These are phyloP conservation scores for Panthera uncia DNA, from an alignment of 2,113 vertebrate genomes.

Conservation along the genomic window DNA sequence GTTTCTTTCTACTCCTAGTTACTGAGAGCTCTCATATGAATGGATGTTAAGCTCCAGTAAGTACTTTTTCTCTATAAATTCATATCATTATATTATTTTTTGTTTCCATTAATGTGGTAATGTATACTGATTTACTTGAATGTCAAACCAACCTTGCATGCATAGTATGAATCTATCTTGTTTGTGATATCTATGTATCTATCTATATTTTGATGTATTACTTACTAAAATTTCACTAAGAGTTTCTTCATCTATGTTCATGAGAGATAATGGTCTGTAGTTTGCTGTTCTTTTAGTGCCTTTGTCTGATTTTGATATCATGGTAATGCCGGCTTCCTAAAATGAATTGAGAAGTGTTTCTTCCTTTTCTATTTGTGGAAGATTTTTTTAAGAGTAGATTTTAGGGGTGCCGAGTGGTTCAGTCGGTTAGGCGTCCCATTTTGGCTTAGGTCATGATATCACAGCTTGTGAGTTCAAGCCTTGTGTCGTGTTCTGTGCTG, in stretches of 20 bases:
- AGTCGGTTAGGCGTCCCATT: no score
- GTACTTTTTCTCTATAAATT: neutral
- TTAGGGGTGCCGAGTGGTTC: neutral
- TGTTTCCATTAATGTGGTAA: neutral
- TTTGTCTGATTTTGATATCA: neutral
- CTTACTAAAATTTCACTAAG: neutral
- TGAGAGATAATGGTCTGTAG: neutral
- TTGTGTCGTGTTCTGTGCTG: no score
- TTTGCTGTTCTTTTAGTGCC: neutral
- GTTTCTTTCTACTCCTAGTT: neutral
- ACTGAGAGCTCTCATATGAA: neutral
- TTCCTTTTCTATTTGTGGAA: neutral
- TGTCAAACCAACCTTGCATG: neutral
- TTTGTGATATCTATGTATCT: neutral
- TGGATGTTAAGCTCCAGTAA: neutral
- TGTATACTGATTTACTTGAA: neutral
- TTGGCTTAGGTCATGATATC: no score
- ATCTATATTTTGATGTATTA: neutral
- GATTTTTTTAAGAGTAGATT: neutral
- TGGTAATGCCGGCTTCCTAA: neutral
- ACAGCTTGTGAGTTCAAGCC: no score
- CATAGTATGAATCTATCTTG: neutral
- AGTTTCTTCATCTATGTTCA: neutral
- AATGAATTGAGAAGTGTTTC: neutral
- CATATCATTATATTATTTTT: neutral